A percentile compares a stretch with the other conserved stretches of the same genome.
Evolutionary conservation across 2,888 invertebrate species (phyloP).

Genomic region (Elegia similella): DNA sequence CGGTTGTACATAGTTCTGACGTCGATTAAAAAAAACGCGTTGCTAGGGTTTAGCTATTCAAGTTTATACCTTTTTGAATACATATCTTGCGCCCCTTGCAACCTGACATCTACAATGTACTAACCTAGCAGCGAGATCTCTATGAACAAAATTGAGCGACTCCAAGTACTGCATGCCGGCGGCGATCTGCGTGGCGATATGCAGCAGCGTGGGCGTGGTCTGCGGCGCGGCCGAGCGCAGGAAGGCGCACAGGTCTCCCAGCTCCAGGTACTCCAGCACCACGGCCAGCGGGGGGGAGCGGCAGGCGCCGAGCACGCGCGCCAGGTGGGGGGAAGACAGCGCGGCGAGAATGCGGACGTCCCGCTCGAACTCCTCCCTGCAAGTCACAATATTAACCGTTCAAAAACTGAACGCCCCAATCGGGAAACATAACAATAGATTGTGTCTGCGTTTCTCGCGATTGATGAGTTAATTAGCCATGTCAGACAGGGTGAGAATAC

Average conservation of each 20-base stretch:
- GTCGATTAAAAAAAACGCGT: no score
- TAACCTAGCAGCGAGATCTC: constrained; percentile 92
- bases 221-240: constrained; percentile 87
- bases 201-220: constrained; percentile 85
- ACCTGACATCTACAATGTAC: no score
- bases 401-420: no score
- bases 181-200: constrained; percentile 93
- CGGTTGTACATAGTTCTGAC: no score
- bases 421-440: no score
- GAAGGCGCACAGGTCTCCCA: constrained; percentile 92
- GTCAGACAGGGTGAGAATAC: constrained; percentile 90
- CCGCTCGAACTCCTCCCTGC: constrained; percentile 91
- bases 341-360: constrained; percentile 93
- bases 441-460: no score
- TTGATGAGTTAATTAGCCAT: no score
- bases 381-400: no score
- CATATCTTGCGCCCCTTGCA: no score
- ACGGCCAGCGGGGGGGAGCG: constrained; percentile 89
- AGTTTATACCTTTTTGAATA: no score
- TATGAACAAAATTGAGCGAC: constrained; percentile 93
- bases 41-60: no score
- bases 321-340: constrained; percentile 89
- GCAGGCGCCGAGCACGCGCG: constrained; percentile 89
- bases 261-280: constrained; percentile 91
- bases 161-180: constrained; percentile 96